Base-by-base conservation (phyloP, 1,140 invertebrate species). In the Zaprionus tsacasi region DNA sequence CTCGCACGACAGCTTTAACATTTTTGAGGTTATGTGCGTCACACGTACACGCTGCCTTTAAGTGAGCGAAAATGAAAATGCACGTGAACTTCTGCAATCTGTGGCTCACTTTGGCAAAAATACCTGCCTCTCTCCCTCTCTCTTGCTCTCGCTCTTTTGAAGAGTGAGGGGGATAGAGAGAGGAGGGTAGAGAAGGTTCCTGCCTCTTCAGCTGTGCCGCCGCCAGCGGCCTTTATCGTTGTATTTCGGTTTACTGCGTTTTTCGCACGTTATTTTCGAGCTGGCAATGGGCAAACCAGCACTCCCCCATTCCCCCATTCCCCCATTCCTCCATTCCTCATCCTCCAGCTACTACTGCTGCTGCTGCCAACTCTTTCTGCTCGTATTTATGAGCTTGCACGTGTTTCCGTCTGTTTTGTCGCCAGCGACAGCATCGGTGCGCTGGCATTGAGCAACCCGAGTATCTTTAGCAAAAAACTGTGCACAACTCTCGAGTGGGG, bases 51-150 rank as follows among this genome's bases (percentile, higher is more conserved):
- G 27, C 36, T 5, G 35, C 36, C 10, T 43, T 43, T 13, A 17
- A 59, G 12, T 27, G 57, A n/a, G 17, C 45, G 30, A 54, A 38
- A 12, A 12, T 40, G 38, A n/a, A 50, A 52, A 60, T 74, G 82
- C 79, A 82, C 76, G 82, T 87, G 82, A 72, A 64, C 57, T 64
- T 54, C 76, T 67, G 76, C 60, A 86, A 82, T 82, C 82, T 82
- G 82, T 73, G 61, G 72, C 60, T 67, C 69, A 76, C 77, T 76
- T 79, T 61, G 58, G 40, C 45, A 74, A 65, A 79, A 21, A 10
- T 10, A 30, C 13, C 8, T 21, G 3, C 10, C 48, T 11, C 8
- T 1, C 8, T 33, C 17, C 3, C 11, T 21, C 13, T 2, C 30
- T 30, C 6, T 6, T n/a, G 1, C 21, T 21, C 21, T 21, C 21